Base-by-base conservation (phyloP, 2,888 invertebrate species). In the Rhabditoides inermis region DNA sequence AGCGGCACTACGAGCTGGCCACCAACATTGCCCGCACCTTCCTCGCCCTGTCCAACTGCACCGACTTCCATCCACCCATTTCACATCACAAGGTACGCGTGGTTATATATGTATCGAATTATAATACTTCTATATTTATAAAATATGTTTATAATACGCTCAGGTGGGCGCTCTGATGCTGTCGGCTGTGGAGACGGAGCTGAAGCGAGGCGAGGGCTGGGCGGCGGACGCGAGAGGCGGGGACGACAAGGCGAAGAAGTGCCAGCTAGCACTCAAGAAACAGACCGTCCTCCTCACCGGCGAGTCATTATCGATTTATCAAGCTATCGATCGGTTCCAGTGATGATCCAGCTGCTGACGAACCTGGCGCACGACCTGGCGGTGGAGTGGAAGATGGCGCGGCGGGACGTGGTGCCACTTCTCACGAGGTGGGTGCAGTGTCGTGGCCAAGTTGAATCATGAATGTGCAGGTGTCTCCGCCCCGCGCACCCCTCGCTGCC, bases 11-110 rank as follows among this genome's bases (percentile, higher is more conserved):
- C 73, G 92, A 95, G 77, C 80, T 98, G 55, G 90, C 91, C 69
- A 92, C 90, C 68, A 92, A 92, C 79, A 88, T 98, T 76, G 87
- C 92, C 62, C 90, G 90, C 77, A 88, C 90, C 72, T 95, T 95
- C 81, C 90, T 91, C 78, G 94, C 91, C 77, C 91, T 98, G 77
- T 94, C 95, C 12, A 88, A 88, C 37, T 95, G 91, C 77, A 86
- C 87, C 70, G 87, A 88, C 75, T 95, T 95, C 80, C 95, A 98
- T 78, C 85, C 86, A 46, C 86, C 92, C 39, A 87, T 98, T 60
- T 84, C 90, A 47, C 90, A 92, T 77, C 91, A 92, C 78, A 92
- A 95, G 83, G 90, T 92, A 76, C 77, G 77, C 30, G n/a, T 3
- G 5, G 41, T 28, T 7, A 48, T n/a, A 6, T 40, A 15, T 50